Evolutionary conservation across 92 coral and sea anemone species (phyloP), one percentile per base, ranked within the genome.

Genomic region (Phenganax subtilis): DNA sequence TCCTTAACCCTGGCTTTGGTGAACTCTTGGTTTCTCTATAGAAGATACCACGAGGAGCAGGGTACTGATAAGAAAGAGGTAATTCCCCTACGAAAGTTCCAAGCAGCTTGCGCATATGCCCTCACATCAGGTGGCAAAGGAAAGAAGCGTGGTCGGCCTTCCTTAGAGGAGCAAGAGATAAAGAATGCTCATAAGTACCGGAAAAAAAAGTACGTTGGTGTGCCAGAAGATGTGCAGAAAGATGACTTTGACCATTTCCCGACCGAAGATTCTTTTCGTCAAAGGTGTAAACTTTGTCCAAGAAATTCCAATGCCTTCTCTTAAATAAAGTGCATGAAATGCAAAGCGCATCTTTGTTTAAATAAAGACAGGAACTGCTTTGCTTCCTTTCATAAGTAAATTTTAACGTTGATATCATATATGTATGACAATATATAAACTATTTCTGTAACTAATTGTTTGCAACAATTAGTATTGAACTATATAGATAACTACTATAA

Each of bases 351-450:
- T 54, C 75, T 70, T 7, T 70, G 75, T 70, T 70, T 70, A 31
- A 70, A 70, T 52, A 70, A 70, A 29, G 54, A 70, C 27, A 70
- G 75, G 44, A 70, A 70, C 75, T 70, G 75, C 75, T 70, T 70
- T 70, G 75, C 12, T 6, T 7, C 56, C 29, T 70, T 70, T 70
- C 75, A 70, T 70, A 70, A 70, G 15, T 70, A 29, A 70, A 44
- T 16, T 62, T 8, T 6, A 62, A 6, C n/a, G n/a, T n/a, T n/a
- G n/a, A n/a, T n/a, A n/a, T n/a, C n/a, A n/a, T n/a, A n/a, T n/a
- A n/a, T n/a, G n/a, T n/a, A n/a, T n/a, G n/a, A n/a, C n/a, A n/a
- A n/a, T n/a, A n/a, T n/a, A n/a, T n/a, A n/a, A n/a, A n/a, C n/a
- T n/a, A n/a, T n/a, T n/a, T n/a, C n/a, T n/a, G n/a, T n/a, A n/a